phyloP scores from a whole-genome alignment of 2,797 vertebrate species.

The Phrynocephalus vlangalii region DNA sequence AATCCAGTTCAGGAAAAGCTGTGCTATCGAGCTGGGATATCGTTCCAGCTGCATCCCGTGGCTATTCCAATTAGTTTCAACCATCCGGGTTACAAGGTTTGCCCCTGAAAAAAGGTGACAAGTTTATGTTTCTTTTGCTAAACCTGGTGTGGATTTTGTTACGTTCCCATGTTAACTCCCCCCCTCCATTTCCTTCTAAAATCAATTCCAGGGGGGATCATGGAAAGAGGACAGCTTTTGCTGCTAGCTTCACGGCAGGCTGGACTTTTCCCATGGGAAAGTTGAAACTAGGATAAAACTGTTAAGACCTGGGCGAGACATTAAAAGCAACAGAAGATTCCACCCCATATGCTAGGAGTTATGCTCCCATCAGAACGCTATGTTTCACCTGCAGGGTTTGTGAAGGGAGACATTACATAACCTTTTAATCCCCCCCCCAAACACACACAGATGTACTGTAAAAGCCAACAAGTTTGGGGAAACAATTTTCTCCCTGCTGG shows the following conservation, averaged over 20 bases:
- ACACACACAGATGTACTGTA: too few species aligned
- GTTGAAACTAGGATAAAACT: slow-evolving; percentile 38
- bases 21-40: neutral
- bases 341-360: neutral
- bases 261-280: slow-evolving; percentile 56
- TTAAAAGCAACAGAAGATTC: slow-evolving; percentile 28
- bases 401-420: neutral
- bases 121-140: slow-evolving; percentile 15
- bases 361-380: neutral
- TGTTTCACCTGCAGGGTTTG: neutral
- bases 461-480: neutral
- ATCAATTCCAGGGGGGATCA: neutral
- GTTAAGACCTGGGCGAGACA: neutral
- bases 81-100: neutral
- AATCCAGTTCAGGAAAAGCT: neutral
- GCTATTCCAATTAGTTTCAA: neutral
- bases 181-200: neutral
- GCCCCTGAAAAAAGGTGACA: slow-evolving; percentile 4
- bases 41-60: neutral
- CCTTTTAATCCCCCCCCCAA: neutral
- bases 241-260: neutral
- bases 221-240: neutral
- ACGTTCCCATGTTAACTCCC: neutral
- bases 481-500: neutral
- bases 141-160: neutral